These are phyloP conservation scores for Lithophane socia DNA, from an alignment of 2,888 invertebrate species.

Conservation along the genomic window DNA sequence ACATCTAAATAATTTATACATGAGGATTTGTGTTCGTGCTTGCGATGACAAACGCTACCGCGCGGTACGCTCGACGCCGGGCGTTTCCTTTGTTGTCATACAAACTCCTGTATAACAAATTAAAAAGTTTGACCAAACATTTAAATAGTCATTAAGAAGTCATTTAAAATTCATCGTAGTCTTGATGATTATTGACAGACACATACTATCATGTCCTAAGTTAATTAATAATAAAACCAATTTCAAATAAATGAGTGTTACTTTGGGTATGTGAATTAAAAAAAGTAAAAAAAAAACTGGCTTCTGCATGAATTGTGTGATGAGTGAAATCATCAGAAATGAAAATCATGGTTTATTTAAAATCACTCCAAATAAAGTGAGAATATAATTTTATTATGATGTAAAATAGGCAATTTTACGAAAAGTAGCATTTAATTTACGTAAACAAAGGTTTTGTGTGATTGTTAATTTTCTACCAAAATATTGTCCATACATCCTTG, in stretches of 20 bases:
- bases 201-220: constrained; percentile 33
- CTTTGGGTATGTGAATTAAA: constrained; percentile 19
- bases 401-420: constrained; percentile 59
- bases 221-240: constrained; percentile 32
- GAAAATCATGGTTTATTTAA: constrained; percentile 54
- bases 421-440: constrained; percentile 70
- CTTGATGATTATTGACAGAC: constrained; percentile 40
- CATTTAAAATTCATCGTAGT: constrained; percentile 56
- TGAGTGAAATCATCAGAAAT: constrained; percentile 35
- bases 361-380: constrained; percentile 44
- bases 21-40: constrained; percentile 65
- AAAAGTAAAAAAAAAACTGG: constrained; percentile 12
- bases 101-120: constrained; percentile 36
- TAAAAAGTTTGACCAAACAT: constrained; percentile 64
- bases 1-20: constrained; percentile 74
- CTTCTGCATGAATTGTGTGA: constrained; percentile 43
- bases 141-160: constrained; percentile 59
- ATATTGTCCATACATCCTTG: constrained; percentile 59
- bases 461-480: constrained; percentile 49
- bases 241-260: constrained; percentile 23
- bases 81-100: constrained; percentile 36
- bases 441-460: constrained; percentile 47
- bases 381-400: constrained; percentile 44
- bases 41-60: constrained; percentile 19
- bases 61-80: constrained; percentile 29